Evolutionary conservation across 1,140 invertebrate genomes (phyloP), one percentile per base, ranked within the genome.

Genomic region (Drosophila bipectinata): DNA sequence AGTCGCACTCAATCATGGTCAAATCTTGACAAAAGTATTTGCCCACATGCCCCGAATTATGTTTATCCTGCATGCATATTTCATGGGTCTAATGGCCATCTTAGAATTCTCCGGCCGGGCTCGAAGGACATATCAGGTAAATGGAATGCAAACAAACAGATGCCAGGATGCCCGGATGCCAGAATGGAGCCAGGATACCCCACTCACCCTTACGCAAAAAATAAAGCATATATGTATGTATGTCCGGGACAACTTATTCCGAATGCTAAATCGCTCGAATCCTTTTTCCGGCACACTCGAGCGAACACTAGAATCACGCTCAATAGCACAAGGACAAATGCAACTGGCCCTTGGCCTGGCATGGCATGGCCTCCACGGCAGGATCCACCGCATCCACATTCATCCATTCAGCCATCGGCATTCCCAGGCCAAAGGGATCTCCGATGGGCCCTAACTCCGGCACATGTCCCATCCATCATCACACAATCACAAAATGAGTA

Each of bases 401-500:
- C 48, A 61, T 52, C 37, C 51, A 62, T 62, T 49, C 64, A 44
- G 76, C 76, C 51, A 84, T 72, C 54, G 80, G 66, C 77, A 84
- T 87, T 75, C 68, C 57, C 47, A 72, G 71, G 18, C 18, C 18
- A 18, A 15, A 18, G 18, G 68, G 57, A 66, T 64, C 81, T 61
- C 37, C 45, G 32, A 24, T 30, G 24, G 14, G 39, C 18, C 9
- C 26, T 15, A 12, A 6, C 69, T 59, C 26, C 47, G 62, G 62
- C 77, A 76, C 79, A 79, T 87, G 77, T 74, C 79, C 75, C 84
- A 88, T 88, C 83, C 83, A 88, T 88, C 83, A 88, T 88, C 83
- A 88, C 83, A 88, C 83, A 88, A 88, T 88, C 83, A 88, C 84
- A 88, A 88, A 88, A 88, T 89, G 83, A 88, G 83, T 88, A 88